phyloP scores from a whole-genome alignment of 2,888 invertebrate genomes.

The Megamerina dolium region DNA sequence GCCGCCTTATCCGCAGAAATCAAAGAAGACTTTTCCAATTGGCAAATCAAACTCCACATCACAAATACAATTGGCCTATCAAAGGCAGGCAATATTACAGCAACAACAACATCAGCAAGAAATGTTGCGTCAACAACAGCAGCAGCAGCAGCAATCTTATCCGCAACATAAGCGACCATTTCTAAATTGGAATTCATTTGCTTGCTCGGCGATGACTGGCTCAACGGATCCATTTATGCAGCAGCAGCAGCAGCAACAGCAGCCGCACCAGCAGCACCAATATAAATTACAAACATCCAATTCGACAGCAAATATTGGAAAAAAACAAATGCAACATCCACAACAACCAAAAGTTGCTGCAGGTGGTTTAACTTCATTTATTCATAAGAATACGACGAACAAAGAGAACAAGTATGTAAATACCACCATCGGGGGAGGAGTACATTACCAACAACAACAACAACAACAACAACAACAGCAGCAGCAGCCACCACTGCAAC shows the following conservation, averaged over 20 bases:
- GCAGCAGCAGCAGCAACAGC: slow-evolving; percentile 21
- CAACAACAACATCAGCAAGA: slow-evolving; percentile 31
- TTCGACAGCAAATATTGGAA: slow-evolving; percentile 35
- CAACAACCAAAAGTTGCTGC: slow-evolving; percentile 22
- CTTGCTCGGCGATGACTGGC: slow-evolving; percentile 38
- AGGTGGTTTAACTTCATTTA: slow-evolving; percentile 25
- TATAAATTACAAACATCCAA: slow-evolving; percentile 27
- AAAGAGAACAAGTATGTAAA: slow-evolving; percentile 37
- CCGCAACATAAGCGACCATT: slow-evolving; percentile 44
- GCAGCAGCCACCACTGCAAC: slow-evolving; percentile 20
- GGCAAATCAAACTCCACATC: slow-evolving; percentile 48
- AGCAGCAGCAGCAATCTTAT: slow-evolving; percentile 25
- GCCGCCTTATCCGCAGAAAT: slow-evolving; percentile 21
- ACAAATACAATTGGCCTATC: slow-evolving; percentile 40
- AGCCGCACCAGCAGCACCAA: slow-evolving; percentile 18
- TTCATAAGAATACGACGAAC: slow-evolving; percentile 35
- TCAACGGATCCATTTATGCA: slow-evolving; percentile 38
- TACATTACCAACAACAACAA: slow-evolving; percentile 2
- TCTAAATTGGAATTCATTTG: slow-evolving; percentile 44
- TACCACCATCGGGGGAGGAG: slow-evolving; percentile 17
- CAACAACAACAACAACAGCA: slow-evolving; percentile 15
- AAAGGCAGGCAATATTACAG: slow-evolving; percentile 31
- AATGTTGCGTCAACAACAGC: slow-evolving; percentile 11
- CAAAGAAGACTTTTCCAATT: slow-evolving; percentile 35
- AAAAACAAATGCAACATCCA: slow-evolving; percentile 21